Percentiles rank a stretch among this genome's conserved stretches.
Evolutionary conservation across 2,888 invertebrate genomes (phyloP).

Genomic region (Cephalotes varians): DNA sequence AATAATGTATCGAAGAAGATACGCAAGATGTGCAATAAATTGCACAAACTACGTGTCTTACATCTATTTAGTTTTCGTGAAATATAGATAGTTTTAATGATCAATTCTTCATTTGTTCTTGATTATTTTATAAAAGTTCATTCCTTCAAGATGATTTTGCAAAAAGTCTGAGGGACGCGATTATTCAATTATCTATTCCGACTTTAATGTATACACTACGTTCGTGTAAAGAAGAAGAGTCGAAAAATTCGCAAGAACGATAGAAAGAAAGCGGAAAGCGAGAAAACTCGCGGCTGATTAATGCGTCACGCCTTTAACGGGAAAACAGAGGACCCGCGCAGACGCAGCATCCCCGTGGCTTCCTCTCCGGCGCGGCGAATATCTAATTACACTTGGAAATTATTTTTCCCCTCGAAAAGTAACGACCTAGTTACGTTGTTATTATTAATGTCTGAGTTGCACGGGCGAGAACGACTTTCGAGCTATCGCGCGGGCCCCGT

Average conservation of each 20-base stretch:
- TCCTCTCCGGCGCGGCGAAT: constrained; percentile 47
- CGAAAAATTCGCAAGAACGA: constrained; percentile 53
- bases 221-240: constrained; percentile 40
- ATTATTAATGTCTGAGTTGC: constrained; percentile 60
- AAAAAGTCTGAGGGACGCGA: background rate
- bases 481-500: constrained; percentile 38
- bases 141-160: background rate
- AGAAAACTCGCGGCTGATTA: constrained; percentile 74
- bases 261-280: constrained; percentile 55
- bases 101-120: background rate
- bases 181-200: constrained; percentile 44
- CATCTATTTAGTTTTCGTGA: background rate
- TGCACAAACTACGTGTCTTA: background rate
- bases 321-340: constrained; percentile 56
- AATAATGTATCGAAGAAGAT: background rate
- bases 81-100: background rate
- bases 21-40: background rate
- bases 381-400: constrained; percentile 69
- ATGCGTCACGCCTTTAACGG: constrained; percentile 60
- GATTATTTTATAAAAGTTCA: background rate
- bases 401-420: constrained; percentile 60
- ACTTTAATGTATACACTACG: constrained; percentile 7
- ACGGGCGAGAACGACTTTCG: constrained; percentile 55
- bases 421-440: constrained; percentile 44
- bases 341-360: constrained; percentile 36